These are phyloP conservation scores for Petrophora chlorosata DNA, from an alignment of 2,888 invertebrate genomes.

Conservation along the genomic window DNA sequence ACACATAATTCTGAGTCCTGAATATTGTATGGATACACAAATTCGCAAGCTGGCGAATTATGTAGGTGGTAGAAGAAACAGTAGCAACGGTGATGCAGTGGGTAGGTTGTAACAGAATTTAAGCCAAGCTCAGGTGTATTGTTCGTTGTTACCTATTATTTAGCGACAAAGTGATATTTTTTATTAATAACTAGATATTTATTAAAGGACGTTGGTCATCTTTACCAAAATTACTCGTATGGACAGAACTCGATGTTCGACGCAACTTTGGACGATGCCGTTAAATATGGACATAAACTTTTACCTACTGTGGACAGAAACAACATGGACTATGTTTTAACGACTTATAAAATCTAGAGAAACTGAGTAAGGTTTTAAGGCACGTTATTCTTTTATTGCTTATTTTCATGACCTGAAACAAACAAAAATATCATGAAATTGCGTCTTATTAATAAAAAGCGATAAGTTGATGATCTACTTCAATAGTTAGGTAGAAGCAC, in stretches of 20 bases:
- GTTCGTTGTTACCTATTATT: no score
- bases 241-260: constrained; percentile 9
- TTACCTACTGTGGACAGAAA: constrained; percentile 47
- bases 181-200: no score
- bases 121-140: no score
- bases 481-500: no score
- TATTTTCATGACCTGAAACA: constrained; percentile 59
- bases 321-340: constrained; percentile 31
- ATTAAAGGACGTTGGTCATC: not conserved
- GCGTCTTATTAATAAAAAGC: not conserved
- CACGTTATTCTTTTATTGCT: constrained; percentile 58
- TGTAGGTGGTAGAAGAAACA: no score
- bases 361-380: constrained; percentile 62
- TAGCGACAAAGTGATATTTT: no score
- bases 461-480: no score
- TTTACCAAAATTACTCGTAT: not conserved
- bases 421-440: constrained; percentile 26
- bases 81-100: no score
- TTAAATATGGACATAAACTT: constrained; percentile 22
- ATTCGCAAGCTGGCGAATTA: no score
- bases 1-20: not conserved
- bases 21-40: no score
- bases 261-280: constrained; percentile 23
- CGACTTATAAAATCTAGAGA: constrained; percentile 31
- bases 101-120: no score